Evolutionary conservation across 92 coral and sea anemone species (phyloP), one percentile per base, ranked within the genome.

Genomic region (Parazoanthus darwini): DNA sequence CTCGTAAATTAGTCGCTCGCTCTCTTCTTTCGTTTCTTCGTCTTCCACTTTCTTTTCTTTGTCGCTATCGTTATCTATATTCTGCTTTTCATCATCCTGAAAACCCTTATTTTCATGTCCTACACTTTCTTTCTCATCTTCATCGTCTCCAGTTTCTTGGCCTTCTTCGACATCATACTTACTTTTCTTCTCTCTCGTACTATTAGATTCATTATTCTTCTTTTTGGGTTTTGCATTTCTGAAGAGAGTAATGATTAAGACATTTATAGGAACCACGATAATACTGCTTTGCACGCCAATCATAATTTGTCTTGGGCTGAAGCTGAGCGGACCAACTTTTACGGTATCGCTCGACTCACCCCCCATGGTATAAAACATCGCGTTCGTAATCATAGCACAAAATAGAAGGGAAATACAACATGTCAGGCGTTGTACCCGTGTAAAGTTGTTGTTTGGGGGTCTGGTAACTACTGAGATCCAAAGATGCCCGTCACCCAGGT

Each of bases 401-500:
- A 91, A 89, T 0, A 91, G 80, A 6, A 91, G 82, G 3, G 92
- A 89, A 43, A 91, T 42, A 79, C 93, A 91, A 23, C 93, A 91
- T 4, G 93, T 89, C 66, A 91, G 65, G 29, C 93, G 74, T 50
- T 94, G 98, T 25, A 94, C 95, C 44, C 98, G 90, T 1, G 98
- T 94, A 43, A 94, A 94, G 10, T 91, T 73, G 66, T 93, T 94
- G 66, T 88, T 86, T 35, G 98, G 98, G 2, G 98, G 92, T 79
- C 94, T 86, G 38, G 93, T 92, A 65, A 93, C 87, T 8, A 94
- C 93, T 44, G 98, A 94, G 67, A 94, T 93, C 98, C 98, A 94
- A 13, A 94, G 58, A 79, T 94, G 98, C 18, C 93, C 93, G 59
- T 94, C 98, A n/a, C 87, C 94, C 6, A 93, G 66, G 82, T 91